Conservation (phyloP, 2,797 vertebrate genomes). For the Smutsia gigantea region DNA sequence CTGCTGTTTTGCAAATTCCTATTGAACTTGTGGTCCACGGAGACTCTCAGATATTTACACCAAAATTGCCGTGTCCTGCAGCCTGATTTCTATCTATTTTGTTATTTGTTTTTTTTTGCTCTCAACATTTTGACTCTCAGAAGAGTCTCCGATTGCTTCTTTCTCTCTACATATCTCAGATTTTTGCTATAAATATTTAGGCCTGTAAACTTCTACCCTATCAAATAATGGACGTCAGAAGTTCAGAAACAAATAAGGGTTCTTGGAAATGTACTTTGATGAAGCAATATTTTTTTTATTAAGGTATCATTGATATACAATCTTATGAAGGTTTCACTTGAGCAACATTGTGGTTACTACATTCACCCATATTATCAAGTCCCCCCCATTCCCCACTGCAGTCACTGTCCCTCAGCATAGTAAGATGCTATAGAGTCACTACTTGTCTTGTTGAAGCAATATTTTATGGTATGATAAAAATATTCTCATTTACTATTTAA, state of each 20-base stretch:
- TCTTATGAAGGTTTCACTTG: too few relatives aligned
- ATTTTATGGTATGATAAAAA: not conserved
- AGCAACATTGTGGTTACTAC: too few relatives aligned
- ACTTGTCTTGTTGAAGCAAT: not conserved
- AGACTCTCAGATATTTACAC: not conserved
- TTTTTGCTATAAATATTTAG: not conserved
- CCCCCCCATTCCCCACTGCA: too few relatives aligned
- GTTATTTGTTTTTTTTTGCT: not conserved
- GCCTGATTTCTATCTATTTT: not conserved
- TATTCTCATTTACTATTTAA: slow-evolving; percentile 38
- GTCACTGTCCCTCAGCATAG: too few relatives aligned
- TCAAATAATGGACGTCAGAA: not conserved
- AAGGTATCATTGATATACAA: too few relatives aligned
- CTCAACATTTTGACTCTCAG: not conserved
- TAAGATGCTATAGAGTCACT: too few relatives aligned
- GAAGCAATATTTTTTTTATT: not conserved
- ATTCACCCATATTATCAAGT: too few relatives aligned
- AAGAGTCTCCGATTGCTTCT: not conserved
- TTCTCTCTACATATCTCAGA: not conserved
- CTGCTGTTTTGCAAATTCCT: not conserved
- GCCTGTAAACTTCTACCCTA: not conserved
- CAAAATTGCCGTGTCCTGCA: not conserved
- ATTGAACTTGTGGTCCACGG: not conserved
- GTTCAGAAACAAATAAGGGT: not conserved
- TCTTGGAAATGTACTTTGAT: slow-evolving; percentile 3